Base-by-base conservation (phyloP, 2,797 vertebrate genomes). In the Gastrophryne carolinensis region DNA sequence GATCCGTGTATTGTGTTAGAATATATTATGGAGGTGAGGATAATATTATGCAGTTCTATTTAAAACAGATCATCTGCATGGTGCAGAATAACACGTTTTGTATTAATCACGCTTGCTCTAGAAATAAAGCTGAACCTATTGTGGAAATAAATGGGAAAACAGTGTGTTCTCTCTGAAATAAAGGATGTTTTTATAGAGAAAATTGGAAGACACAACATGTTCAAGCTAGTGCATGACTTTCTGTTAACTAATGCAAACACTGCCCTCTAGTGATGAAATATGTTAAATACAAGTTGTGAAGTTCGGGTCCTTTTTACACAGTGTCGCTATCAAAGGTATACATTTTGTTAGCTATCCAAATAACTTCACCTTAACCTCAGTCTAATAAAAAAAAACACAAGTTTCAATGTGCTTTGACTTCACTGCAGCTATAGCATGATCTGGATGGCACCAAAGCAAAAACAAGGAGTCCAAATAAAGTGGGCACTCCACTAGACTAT, bases 211-310 rank as follows among this genome's bases (percentile, higher is more conserved):
- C 1, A n/a, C 27, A 15, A 17, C 13, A 39, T 24, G 44, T 32
- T 30, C 17, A 13, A 12, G 5, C 9, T 9, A 32, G 7, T 49
- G 1, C 12, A 66, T 21, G 13, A 12, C 6, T 70, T 37, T 62
- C 1, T 52, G 3, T 10, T 11, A 26, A 61, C 30, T 35, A 52
- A n/a, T n/a, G n/a, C 23, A 39, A 27, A 72, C 23, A 72, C 9
- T 72, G 56, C 44, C 70, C 57, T 63, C 70, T 61, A 72, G 70
- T 72, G 70, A 53, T 26, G 9, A 13, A 54, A 72, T 6, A 1
- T 58, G 26, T 3, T 17, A 7, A 44, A 13, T 44, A 44, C 15
- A 44, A 44, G 17, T 15, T 7, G 1, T 17, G n/a, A n/a, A n/a
- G n/a, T n/a, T n/a, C n/a, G n/a, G n/a, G n/a, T n/a, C n/a, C n/a